A percentile compares a stretch with the other conserved stretches of the same genome.
These are phyloP conservation scores for Embidobia sp. DNA, from an alignment of 2,888 invertebrate species.

Conservation along the genomic window DNA sequence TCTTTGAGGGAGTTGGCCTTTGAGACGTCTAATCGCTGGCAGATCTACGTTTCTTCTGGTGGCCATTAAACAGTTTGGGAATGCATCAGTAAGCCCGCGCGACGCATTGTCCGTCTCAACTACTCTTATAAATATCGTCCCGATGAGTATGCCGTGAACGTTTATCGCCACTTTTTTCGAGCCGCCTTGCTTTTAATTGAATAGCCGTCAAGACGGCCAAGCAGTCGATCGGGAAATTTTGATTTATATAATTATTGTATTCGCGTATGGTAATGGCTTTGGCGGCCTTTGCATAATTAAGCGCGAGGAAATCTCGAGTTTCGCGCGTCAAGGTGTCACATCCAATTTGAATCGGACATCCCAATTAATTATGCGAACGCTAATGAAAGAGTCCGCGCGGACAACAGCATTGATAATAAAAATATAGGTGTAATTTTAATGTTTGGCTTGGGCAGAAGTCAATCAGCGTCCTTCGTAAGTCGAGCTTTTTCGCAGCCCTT, in stretches of 20 bases:
- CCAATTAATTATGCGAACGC: conserved; percentile 44
- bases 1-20: conserved; percentile 18
- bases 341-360: conserved; percentile 18
- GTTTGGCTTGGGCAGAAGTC: conserved; percentile 39
- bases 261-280: conserved; percentile 18
- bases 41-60: conserved; percentile 23
- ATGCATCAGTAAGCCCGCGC: conserved; percentile 19
- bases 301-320: conserved; percentile 5
- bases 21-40: conserved; percentile 27
- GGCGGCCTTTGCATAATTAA: conserved; percentile 31
- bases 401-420: conserved; percentile 33
- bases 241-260: conserved; percentile 37
- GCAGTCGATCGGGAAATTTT: too few species aligned
- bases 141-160: conserved; percentile 14
- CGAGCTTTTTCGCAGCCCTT: conserved; percentile 56
- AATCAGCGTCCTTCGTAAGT: conserved; percentile 56
- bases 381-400: conserved; percentile 20
- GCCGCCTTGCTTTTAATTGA: conserved; percentile 11
- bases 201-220: not conserved
- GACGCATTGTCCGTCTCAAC: conserved; percentile 15
- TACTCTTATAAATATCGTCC: conserved; percentile 16
- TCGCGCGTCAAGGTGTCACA: conserved; percentile 26
- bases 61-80: conserved; percentile 34
- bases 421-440: conserved; percentile 49
- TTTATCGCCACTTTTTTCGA: conserved; percentile 13